phyloP scores from a whole-genome alignment of 2,797 vertebrate species.

The Fistularia commersonii region DNA sequence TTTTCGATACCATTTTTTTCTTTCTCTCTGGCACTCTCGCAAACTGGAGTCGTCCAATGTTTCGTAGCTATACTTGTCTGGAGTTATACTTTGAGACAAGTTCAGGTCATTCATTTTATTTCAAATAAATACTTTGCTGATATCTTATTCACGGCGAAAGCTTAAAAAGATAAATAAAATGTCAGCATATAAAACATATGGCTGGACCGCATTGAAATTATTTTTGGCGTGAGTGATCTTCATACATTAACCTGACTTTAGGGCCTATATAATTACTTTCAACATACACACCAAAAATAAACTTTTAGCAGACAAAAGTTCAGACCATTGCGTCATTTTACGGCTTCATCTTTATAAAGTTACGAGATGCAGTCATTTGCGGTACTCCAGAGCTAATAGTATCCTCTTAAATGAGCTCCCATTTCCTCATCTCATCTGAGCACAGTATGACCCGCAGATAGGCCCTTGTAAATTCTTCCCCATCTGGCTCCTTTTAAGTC shows the following conservation, averaged over 20 bases:
- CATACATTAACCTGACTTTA: slow-evolving; percentile 13
- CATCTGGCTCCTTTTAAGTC: slow-evolving; percentile 70
- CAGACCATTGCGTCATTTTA: slow-evolving; percentile 6
- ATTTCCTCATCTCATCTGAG: slow-evolving; percentile 66
- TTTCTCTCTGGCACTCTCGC: too few species aligned
- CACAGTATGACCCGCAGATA: slow-evolving; percentile 56
- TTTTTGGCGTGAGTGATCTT: neutral
- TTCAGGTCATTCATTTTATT: too few species aligned
- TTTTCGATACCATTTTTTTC: too few species aligned
- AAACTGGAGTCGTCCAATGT: too few species aligned
- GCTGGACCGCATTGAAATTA: neutral
- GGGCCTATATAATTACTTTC: slow-evolving; percentile 4
- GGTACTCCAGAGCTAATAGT: slow-evolving; percentile 56
- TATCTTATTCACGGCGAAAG: neutral
- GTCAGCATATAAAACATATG: slow-evolving; percentile 1
- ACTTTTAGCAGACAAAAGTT: slow-evolving; percentile 27
- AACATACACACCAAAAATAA: slow-evolving; percentile 13
- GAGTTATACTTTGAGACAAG: too few species aligned
- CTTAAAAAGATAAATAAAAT: slow-evolving; percentile 10
- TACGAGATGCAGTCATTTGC: slow-evolving; percentile 56
- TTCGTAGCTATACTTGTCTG: too few species aligned
- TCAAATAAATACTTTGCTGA: too few species aligned
- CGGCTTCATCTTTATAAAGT: slow-evolving; percentile 44
- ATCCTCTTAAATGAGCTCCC: slow-evolving; percentile 56
- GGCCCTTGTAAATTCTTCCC: slow-evolving; percentile 51